Evolutionary conservation across 2,113 vertebrate species (phyloP).

Genomic region (Tauraco erythrolophus): DNA sequence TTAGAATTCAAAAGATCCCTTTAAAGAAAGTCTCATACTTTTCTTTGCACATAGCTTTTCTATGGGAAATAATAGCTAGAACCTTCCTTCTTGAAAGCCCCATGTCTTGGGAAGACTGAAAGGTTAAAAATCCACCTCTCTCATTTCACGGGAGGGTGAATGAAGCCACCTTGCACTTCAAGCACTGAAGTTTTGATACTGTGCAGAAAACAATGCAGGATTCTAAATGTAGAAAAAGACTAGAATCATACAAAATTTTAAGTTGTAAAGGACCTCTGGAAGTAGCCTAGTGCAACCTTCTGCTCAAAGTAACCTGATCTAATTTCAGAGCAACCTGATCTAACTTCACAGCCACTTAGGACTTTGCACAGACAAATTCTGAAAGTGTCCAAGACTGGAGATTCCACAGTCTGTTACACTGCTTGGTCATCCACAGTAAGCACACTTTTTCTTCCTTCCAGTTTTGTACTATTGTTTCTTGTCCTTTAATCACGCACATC

Average conservation of each 20-base stretch:
- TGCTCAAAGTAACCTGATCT: neutral
- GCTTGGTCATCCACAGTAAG: neutral
- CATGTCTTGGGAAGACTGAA: neutral
- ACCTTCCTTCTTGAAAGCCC: neutral
- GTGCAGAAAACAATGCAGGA: neutral
- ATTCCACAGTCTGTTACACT: neutral
- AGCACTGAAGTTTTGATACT: neutral
- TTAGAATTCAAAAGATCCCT: neutral
- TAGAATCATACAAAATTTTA: neutral
- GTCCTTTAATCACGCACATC: neutral
- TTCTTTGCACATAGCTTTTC: neutral
- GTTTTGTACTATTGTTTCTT: neutral
- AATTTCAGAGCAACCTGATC: neutral
- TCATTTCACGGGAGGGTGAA: neutral
- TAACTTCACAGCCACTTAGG: neutral
- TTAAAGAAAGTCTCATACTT: neutral
- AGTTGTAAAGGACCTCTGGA: neutral
- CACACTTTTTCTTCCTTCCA: neutral
- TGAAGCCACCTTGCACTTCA: neutral
- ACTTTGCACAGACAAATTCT: neutral
- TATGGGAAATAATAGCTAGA: neutral
- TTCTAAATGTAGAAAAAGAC: neutral
- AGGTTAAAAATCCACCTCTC: neutral
- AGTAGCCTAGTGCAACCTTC: neutral
- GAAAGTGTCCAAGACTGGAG: neutral